phyloP scores from a whole-genome alignment of 2,113 vertebrate genomes.

The Galeopterus variegatus region DNA sequence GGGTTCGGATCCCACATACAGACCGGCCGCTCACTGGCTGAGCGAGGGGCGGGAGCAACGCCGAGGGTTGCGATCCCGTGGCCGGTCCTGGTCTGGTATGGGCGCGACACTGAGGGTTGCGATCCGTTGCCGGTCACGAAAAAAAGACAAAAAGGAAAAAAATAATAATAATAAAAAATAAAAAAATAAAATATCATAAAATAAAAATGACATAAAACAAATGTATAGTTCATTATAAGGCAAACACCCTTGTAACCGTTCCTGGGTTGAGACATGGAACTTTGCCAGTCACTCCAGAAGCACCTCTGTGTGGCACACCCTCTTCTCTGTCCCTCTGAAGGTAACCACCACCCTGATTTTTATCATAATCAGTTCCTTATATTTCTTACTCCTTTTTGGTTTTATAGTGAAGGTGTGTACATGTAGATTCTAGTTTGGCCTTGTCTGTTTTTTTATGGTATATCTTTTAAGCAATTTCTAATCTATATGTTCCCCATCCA shows the following conservation, averaged over 20 bases:
- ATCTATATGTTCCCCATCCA: background rate
- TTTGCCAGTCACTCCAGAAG: background rate
- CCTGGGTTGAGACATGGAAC: background rate
- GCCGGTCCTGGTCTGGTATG: too few relatives aligned
- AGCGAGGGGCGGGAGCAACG: too few relatives aligned
- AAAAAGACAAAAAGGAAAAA: too few relatives aligned
- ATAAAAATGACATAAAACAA: background rate
- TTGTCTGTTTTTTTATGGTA: background rate
- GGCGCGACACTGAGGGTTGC: too few relatives aligned
- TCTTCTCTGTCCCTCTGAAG: background rate
- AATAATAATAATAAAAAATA: too few relatives aligned
- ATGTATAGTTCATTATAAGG: background rate
- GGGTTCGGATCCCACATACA: too few relatives aligned
- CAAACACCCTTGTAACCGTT: background rate
- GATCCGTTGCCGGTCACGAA: too few relatives aligned
- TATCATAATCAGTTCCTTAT: background rate
- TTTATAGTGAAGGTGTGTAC: background rate
- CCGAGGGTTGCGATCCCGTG: too few relatives aligned
- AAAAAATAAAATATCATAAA: background rate
- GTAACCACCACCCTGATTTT: background rate
- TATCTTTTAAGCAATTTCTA: background rate
- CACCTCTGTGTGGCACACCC: too few relatives aligned
- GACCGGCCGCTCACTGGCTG: too few relatives aligned
- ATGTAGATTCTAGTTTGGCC: background rate
- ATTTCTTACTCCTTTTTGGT: background rate